A percentile compares a stretch with the other conserved stretches of the same genome.
These are phyloP conservation scores for Equus quagga DNA, from an alignment of 2,113 vertebrate genomes.

Conservation along the genomic window DNA sequence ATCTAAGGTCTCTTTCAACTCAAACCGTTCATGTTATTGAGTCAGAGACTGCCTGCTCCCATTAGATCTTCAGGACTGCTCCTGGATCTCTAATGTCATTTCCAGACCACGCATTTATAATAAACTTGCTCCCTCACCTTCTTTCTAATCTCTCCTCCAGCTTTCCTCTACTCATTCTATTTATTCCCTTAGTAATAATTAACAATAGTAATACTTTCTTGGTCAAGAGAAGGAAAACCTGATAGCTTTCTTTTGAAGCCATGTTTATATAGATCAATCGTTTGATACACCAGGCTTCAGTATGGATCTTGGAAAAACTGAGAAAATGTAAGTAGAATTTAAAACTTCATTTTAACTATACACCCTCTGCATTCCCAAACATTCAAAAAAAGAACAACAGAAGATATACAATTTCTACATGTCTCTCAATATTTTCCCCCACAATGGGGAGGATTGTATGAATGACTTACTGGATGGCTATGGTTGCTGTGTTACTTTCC, in stretches of 20 bases:
- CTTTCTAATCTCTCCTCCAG: not conserved
- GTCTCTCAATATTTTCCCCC: not conserved
- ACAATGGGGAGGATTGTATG: fast-evolving
- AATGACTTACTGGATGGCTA: not conserved
- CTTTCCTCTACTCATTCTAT: not conserved
- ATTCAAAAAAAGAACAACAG: not conserved
- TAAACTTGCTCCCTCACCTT: not conserved
- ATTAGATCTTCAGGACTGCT: not conserved
- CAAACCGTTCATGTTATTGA: not conserved
- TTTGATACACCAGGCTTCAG: not conserved
- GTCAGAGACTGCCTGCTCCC: not conserved
- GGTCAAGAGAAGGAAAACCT: not conserved
- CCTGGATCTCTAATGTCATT: not conserved
- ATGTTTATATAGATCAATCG: not conserved
- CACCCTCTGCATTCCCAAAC: not conserved
- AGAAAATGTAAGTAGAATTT: not conserved
- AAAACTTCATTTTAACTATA: not conserved
- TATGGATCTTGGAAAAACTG: not conserved
- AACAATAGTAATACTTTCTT: not conserved
- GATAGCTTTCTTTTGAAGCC: not conserved
- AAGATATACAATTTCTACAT: not conserved
- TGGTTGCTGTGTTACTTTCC: not conserved
- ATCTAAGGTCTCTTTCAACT: not conserved
- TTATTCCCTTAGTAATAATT: not conserved
- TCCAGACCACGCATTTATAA: not conserved